Percentiles rank a stretch among this genome's conserved stretches.
phyloP scores from a whole-genome alignment of 2,888 invertebrate genomes.

The Heliconius sara region DNA sequence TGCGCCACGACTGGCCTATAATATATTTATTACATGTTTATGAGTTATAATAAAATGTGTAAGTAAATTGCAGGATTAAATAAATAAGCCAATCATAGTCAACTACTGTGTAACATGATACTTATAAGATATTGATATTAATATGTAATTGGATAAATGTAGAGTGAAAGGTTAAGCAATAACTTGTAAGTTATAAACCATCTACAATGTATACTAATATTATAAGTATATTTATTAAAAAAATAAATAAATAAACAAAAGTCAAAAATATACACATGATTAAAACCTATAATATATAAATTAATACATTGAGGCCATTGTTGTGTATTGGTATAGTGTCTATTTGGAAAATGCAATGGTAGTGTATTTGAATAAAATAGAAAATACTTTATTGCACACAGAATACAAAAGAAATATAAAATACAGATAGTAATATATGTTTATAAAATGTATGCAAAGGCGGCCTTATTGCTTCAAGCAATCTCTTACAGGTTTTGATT shows the following conservation, averaged over 20 bases:
- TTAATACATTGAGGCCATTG: background rate
- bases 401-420: too few species aligned
- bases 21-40: too few species aligned
- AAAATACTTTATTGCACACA: too few species aligned
- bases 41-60: background rate
- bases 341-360: too few species aligned
- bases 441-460: too few species aligned
- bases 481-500: too few species aligned
- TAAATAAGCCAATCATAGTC: background rate
- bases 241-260: background rate
- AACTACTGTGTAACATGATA: conserved; percentile 22
- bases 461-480: too few species aligned
- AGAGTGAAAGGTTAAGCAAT: conserved; percentile 27
- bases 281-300: background rate
- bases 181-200: background rate
- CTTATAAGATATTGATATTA: conserved; percentile 26
- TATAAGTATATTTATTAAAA: background rate
- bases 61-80: background rate
- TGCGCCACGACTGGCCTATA: too few species aligned
- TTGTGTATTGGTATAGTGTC: too few species aligned
- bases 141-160: conserved; percentile 25
- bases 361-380: too few species aligned
- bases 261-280: background rate
- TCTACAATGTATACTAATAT: background rate
- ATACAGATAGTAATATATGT: too few species aligned